phyloP scores from a whole-genome alignment of 1,140 invertebrate genomes.

The Drosophila suzukii region DNA sequence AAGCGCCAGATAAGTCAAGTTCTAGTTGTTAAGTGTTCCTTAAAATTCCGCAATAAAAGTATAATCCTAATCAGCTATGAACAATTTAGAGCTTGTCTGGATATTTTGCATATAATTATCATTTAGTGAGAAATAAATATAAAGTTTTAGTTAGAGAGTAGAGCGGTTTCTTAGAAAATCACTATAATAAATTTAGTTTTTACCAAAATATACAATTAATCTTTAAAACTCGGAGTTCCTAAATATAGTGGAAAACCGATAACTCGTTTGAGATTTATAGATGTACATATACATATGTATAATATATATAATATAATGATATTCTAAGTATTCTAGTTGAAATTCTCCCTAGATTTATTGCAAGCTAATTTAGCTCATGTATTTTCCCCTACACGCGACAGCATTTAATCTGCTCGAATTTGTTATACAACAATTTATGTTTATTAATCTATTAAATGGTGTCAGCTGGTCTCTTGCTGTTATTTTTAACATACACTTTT shows the following conservation, averaged over 20 bases:
- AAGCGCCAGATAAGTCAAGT: conserved; percentile 21
- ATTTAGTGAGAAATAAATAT: background rate
- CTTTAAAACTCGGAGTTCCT: background rate
- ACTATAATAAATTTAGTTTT: background rate
- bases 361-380: background rate
- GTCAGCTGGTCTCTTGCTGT: conserved; percentile 11
- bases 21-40: conserved; percentile 9
- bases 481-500: conserved; percentile 44
- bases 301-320: too few relatives aligned
- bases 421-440: conserved; percentile 47
- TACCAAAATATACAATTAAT: background rate
- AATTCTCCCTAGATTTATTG: background rate
- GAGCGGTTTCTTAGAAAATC: background rate
- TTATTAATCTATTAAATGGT: conserved; percentile 37
- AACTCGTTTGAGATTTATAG: too few relatives aligned
- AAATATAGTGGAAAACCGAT: background rate
- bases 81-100: background rate
- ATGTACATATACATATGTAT: too few relatives aligned
- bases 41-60: background rate
- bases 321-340: too few relatives aligned
- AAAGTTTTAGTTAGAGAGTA: background rate
- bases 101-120: background rate
- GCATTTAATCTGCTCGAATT: conserved; percentile 23
- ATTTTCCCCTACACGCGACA: conserved; percentile 7
- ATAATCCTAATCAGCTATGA: background rate